Percentiles rank a stretch among this genome's conserved stretches.
Evolutionary conservation across 2,888 invertebrate species (phyloP).

Genomic region (Drosophila kanekoi): DNA sequence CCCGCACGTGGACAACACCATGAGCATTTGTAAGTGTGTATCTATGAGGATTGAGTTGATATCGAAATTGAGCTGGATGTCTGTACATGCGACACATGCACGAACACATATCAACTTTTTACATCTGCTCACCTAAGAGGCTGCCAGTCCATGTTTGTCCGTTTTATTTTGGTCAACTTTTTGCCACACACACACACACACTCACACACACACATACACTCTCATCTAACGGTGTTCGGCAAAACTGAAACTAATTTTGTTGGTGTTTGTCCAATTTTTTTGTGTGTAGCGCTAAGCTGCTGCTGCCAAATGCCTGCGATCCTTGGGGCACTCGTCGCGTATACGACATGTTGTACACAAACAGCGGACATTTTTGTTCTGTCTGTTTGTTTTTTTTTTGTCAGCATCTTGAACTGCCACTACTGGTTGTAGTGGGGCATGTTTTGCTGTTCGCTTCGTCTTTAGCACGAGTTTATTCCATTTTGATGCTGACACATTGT

Average conservation of each 20-base stretch:
- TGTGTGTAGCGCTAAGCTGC: constrained; percentile 31
- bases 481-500: constrained; percentile 61
- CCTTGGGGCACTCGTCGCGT: constrained; percentile 31
- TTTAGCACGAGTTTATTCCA: constrained; percentile 38
- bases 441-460: constrained; percentile 44
- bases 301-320: constrained; percentile 36
- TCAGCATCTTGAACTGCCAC: constrained; percentile 50
- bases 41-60: constrained; percentile 24
- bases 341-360: constrained; percentile 55
- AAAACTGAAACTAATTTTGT: constrained; percentile 46
- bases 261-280: constrained; percentile 27
- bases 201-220: constrained; percentile 21
- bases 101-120: constrained; percentile 30
- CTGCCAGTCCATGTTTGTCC: constrained; percentile 29
- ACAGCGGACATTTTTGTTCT: constrained; percentile 33
- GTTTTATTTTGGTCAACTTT: constrained; percentile 49
- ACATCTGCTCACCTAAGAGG: constrained; percentile 36
- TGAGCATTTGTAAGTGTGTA: constrained; percentile 8
- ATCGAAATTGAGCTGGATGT: constrained; percentile 37
- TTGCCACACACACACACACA: constrained; percentile 36
- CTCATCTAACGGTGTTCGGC: constrained; percentile 42
- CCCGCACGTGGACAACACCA: constrained; percentile 26
- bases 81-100: constrained; percentile 24
- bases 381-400: constrained; percentile 12
- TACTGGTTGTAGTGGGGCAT: constrained; percentile 56